These are phyloP conservation scores for Nixonia krombeini DNA, from an alignment of 1,140 invertebrate species.

Conservation along the genomic window DNA sequence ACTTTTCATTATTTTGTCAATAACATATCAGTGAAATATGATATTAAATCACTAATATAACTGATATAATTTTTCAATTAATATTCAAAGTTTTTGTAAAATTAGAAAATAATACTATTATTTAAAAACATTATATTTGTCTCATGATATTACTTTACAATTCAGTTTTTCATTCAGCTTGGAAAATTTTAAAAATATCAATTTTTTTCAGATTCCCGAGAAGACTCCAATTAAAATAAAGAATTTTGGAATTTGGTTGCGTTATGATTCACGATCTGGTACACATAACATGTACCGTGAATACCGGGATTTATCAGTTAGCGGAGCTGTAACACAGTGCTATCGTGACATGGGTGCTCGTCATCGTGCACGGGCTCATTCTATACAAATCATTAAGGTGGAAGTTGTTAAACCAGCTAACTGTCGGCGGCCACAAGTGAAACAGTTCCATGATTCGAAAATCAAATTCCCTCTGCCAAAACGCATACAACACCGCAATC, in stretches of 20 bases:
- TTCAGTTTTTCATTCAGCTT: no score
- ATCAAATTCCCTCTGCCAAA: slow-evolving; percentile 98
- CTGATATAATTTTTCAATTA: no score
- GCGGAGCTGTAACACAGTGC: slow-evolving; percentile 97
- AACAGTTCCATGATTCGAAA: slow-evolving; percentile 97
- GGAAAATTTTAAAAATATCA: no score
- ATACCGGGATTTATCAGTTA: slow-evolving; percentile 95
- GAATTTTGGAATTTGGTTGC: slow-evolving; percentile 99
- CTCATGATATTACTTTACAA: no score
- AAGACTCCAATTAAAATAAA: slow-evolving; percentile 95
- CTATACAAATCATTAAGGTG: slow-evolving; percentile 98
- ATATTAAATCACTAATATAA: no score
- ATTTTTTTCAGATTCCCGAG: slow-evolving; percentile 81
- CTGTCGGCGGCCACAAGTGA: slow-evolving; percentile 93
- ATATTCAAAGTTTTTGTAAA: no score
- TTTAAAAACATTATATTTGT: no score
- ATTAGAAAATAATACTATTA: no score
- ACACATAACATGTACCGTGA: slow-evolving; percentile 99
- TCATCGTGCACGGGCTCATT: slow-evolving; percentile 96
- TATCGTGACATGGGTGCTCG: slow-evolving; percentile 99
- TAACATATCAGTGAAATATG: no score
- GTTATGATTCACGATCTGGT: slow-evolving; percentile 97
- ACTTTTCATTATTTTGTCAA: no score
- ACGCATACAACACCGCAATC: slow-evolving; percentile 87
- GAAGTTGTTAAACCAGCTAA: slow-evolving; percentile 89